phyloP scores from a whole-genome alignment of 2,113 vertebrate genomes.

The Macroglossus sobrinus region DNA sequence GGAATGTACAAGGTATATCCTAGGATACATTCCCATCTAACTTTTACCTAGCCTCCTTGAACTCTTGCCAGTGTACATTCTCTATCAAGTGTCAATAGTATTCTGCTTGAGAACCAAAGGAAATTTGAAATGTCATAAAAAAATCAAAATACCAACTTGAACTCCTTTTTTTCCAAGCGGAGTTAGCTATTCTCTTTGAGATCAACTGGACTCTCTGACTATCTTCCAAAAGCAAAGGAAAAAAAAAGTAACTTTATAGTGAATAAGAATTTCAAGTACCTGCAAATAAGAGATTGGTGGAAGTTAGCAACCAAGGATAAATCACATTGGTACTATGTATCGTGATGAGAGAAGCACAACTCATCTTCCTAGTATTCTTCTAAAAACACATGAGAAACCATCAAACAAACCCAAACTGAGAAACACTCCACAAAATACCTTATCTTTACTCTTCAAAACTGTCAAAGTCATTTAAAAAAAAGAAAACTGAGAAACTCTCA shows the following conservation, averaged over 20 bases:
- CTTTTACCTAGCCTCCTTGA: not conserved
- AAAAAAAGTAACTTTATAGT: not conserved
- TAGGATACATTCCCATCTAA: not conserved
- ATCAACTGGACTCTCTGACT: not conserved
- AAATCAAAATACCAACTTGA: not conserved
- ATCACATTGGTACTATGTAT: not conserved
- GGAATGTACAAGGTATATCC: fast-evolving
- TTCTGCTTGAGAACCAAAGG: not conserved
- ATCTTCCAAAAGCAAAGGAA: not conserved
- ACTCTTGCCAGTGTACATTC: not conserved
- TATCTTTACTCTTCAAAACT: not conserved
- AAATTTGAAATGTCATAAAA: not conserved
- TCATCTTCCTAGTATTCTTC: not conserved
- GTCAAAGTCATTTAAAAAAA: not conserved
- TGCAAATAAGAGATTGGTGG: not conserved
- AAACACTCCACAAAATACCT: not conserved
- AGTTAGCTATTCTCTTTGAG: not conserved
- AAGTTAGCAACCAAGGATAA: not conserved
- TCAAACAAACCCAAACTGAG: not conserved
- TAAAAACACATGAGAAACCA: not conserved
- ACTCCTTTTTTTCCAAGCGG: not conserved
- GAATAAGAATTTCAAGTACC: not conserved
- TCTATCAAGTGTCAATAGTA: not conserved
- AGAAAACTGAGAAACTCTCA: not conserved
- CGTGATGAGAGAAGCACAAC: not conserved